Evolutionary conservation across 2,888 invertebrate genomes (phyloP).

Genomic region (Melieria picta): DNA sequence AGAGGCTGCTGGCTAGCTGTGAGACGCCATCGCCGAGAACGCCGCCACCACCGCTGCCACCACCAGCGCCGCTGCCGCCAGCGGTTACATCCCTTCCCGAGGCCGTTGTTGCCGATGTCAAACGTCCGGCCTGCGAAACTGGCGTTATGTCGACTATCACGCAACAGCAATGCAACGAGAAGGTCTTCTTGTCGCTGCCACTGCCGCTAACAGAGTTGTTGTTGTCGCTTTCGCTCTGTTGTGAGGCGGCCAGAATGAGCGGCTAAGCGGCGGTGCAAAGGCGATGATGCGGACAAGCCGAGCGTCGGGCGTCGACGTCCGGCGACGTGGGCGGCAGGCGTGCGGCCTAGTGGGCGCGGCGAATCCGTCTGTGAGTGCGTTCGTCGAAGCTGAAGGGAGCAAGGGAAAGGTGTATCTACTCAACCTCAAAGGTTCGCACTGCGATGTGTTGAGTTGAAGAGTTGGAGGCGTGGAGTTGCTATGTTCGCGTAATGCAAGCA

Average conservation of each 20-base stretch:
- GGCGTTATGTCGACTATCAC: slow-evolving; percentile 68
- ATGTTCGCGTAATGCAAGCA: not conserved
- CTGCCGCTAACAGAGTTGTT: slow-evolving; percentile 61
- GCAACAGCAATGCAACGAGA: slow-evolving; percentile 68
- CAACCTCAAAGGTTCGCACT: not conserved
- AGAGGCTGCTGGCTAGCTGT: slow-evolving; percentile 63
- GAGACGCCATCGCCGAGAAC: slow-evolving; percentile 62
- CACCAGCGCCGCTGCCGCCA: slow-evolving; percentile 54
- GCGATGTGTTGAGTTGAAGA: not conserved
- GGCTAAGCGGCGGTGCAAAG: slow-evolving; percentile 47
- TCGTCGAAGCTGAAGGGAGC: not conserved
- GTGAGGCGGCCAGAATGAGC: slow-evolving; percentile 67
- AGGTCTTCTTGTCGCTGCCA: slow-evolving; percentile 66
- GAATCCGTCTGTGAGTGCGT: not conserved
- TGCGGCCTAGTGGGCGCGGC: not conserved
- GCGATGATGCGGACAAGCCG: slow-evolving; percentile 38
- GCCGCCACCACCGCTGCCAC: slow-evolving; percentile 54
- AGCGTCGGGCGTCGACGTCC: not conserved
- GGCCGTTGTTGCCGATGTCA: slow-evolving; percentile 67
- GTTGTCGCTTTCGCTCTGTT: slow-evolving; percentile 64
- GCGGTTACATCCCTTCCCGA: slow-evolving; percentile 66
- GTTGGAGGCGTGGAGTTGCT: slow-evolving; percentile 1
- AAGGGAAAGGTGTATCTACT: not conserved
- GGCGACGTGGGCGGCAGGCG: not conserved
- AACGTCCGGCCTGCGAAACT: slow-evolving; percentile 65